These are phyloP conservation scores for Clistopyga incitator DNA, from an alignment of 2,888 invertebrate genomes.

Conservation along the genomic window DNA sequence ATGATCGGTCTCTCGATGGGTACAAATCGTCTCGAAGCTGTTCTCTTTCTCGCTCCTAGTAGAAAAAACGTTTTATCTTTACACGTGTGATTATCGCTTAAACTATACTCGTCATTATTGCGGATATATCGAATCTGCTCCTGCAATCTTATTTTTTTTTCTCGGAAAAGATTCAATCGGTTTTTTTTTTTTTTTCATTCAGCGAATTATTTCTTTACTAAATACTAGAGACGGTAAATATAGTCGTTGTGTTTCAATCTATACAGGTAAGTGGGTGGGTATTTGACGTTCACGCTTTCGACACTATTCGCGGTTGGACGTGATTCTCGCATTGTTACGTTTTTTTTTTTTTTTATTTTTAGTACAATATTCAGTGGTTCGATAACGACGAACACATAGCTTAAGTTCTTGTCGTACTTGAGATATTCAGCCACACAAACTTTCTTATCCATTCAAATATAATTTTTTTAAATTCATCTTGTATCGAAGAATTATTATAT, in stretches of 20 bases:
- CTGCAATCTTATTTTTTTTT: background rate
- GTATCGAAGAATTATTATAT: constrained; percentile 55
- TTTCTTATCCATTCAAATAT: constrained; percentile 21
- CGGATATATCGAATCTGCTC: constrained; percentile 68
- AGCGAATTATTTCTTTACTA: constrained; percentile 72
- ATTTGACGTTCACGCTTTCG: constrained; percentile 37
- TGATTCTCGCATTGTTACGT: constrained; percentile 34
- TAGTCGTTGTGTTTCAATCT: constrained; percentile 79
- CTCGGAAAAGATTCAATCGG: constrained; percentile 61
- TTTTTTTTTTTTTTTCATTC: constrained; percentile 64
- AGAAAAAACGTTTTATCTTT: constrained; percentile 70
- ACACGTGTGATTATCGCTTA: constrained; percentile 70
- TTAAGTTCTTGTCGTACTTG: background rate
- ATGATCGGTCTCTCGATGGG: constrained; percentile 23
- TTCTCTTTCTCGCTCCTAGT: constrained; percentile 61
- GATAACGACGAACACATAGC: background rate
- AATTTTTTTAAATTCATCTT: constrained; percentile 31
- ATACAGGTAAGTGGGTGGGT: constrained; percentile 45
- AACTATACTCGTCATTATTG: constrained; percentile 71
- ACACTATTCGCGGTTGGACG: constrained; percentile 52
- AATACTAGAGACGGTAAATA: constrained; percentile 78
- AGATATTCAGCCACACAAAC: background rate
- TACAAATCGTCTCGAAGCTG: constrained; percentile 25
- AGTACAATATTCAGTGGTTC: constrained; percentile 55
- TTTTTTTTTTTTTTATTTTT: constrained; percentile 41